A percentile compares a stretch with the other conserved stretches of the same genome.
These are phyloP conservation scores for Capromys pilorides DNA, from an alignment of 2,797 vertebrate species.

Conservation along the genomic window DNA sequence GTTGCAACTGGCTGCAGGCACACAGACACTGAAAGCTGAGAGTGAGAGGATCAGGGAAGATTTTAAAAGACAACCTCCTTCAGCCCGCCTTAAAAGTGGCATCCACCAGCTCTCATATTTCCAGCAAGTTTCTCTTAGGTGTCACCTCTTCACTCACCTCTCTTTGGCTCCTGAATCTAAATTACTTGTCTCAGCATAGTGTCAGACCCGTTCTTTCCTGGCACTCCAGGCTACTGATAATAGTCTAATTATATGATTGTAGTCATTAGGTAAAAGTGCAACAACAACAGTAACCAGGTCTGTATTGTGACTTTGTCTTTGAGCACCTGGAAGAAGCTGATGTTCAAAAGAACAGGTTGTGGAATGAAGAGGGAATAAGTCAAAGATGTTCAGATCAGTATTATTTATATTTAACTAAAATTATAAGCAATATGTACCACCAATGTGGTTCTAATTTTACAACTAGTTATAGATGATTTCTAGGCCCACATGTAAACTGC, in stretches of 20 bases:
- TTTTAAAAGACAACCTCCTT: not conserved
- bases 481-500: not conserved
- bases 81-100: slow-evolving; percentile 17
- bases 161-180: not conserved
- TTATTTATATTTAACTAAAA: not conserved
- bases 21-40: not conserved
- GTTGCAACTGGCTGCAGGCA: not conserved
- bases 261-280: not conserved
- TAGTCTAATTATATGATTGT: not conserved
- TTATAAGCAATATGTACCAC: not conserved
- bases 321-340: not conserved
- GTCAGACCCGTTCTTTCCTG: not conserved
- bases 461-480: not conserved
- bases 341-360: not conserved
- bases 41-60: not conserved
- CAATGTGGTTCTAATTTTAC: not conserved
- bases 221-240: not conserved
- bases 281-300: not conserved
- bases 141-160: not conserved
- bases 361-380: not conserved
- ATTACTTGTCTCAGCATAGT: not conserved
- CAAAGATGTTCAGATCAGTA: not conserved
- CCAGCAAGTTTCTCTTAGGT: not conserved
- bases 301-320: not conserved
- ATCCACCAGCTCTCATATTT: not conserved